Evolutionary conservation across 2,888 invertebrate genomes (phyloP), one percentile per base, ranked within the genome.

Genomic region (Caenorhabditis sp.): DNA sequence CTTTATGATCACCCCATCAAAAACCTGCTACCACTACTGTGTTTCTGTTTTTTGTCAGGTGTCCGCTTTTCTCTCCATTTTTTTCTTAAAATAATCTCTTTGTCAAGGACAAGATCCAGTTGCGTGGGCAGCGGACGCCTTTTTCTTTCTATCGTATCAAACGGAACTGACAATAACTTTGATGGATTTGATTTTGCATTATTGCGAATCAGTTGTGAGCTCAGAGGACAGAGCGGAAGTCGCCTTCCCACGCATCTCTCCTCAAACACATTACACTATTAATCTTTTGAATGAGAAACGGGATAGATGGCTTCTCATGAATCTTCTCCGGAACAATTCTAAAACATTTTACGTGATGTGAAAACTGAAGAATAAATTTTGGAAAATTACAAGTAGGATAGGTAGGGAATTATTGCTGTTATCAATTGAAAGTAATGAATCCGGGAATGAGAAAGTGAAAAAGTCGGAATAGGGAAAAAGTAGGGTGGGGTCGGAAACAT

Each of bases 211-310:
- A 24, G 24, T 22, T 53, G 22, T 1, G 32, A 9, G 32, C 32
- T 32, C 32, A 24, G 20, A 1, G 20, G 5, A 32, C 26, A 2
- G 50, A 51, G 61, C 18, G 55, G 18, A 64, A 56, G 40, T 22
- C 37, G 71, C 53, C 71, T 32, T 51, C 76, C 76, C 61, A 67
- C 76, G 76, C 76, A 37, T 53, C 44, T 56, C 56, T 40, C 51
- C 64, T 64, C 64, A 65, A 50, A 65, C 58, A 37, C 50, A 28
- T 74, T 74, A 74, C 74, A 72, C 72, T 35, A 65, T 65, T 60
- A 74, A 58, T 74, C 65, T 51, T n/a, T 65, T 50, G 9, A n/a
- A 22, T 8, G 28, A 22, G 11, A 40, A 32, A 62, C 24, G 15
- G 32, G 32, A 32, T 32, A 32, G 13, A 40, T 40, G 40, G 6